Percentiles rank a stretch among this genome's conserved stretches.
Conservation (phyloP, 2,888 invertebrate genomes). For the Drosophila mimica region DNA sequence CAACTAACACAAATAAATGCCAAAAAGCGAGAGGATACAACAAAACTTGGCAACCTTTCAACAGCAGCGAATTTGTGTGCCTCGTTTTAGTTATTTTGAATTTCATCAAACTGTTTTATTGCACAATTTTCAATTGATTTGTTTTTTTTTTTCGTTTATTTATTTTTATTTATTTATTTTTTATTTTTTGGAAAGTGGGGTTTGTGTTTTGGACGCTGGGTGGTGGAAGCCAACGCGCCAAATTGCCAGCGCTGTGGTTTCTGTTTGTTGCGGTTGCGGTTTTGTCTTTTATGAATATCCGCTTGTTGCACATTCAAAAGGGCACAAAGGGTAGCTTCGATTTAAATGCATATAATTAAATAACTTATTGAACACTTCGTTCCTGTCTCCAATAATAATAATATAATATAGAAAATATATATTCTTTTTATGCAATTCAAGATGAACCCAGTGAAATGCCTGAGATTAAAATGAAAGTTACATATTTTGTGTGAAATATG, state of each 20-base stretch:
- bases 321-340: neutral
- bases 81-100: slow-evolving; percentile 49
- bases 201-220: neutral
- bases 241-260: slow-evolving; percentile 57
- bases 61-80: slow-evolving; percentile 41
- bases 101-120: slow-evolving; percentile 49
- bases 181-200: slow-evolving; percentile 28
- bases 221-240: slow-evolving; percentile 21
- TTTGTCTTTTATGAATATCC: slow-evolving; percentile 36
- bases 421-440: neutral
- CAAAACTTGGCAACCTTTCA: slow-evolving; percentile 66
- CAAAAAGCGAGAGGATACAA: slow-evolving; percentile 11
- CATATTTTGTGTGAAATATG: neutral
- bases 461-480: neutral
- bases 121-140: slow-evolving; percentile 52
- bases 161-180: slow-evolving; percentile 21
- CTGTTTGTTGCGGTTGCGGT: slow-evolving; percentile 65
- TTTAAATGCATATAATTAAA: neutral
- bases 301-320: slow-evolving; percentile 37
- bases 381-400: neutral
- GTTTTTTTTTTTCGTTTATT: neutral
- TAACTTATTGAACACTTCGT: neutral
- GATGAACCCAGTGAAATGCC: neutral
- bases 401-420: neutral
- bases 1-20: slow-evolving; percentile 41